Evolutionary conservation across 2,888 invertebrate species (phyloP).

Genomic region (Stramonita haemastoma): DNA sequence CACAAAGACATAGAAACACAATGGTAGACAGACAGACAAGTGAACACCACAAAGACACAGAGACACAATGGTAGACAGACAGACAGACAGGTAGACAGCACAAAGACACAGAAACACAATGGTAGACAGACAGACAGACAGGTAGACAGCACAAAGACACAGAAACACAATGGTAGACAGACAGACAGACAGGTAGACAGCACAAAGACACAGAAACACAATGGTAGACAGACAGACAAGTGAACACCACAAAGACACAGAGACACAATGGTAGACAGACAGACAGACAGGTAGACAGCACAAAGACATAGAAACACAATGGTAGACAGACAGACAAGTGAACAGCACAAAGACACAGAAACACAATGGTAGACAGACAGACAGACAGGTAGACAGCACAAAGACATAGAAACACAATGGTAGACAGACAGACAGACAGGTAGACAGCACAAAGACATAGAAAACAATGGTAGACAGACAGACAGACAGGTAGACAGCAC

Average conservation of each 20-base stretch:
- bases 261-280: not conserved
- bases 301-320: not conserved
- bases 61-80: not conserved
- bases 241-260: not conserved
- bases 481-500: too few relatives aligned
- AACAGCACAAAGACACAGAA: not conserved
- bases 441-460: too few relatives aligned
- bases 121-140: not conserved
- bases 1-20: not conserved
- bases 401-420: not conserved
- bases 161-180: not conserved
- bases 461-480: too few relatives aligned
- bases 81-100: not conserved
- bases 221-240: not conserved
- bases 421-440: too few relatives aligned
- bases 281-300: constrained; percentile 1
- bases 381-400: not conserved
- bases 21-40: too few relatives aligned
- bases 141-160: not conserved
- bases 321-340: not conserved
- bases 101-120: not conserved
- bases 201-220: not conserved
- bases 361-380: not conserved
- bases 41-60: too few relatives aligned
- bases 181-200: not conserved